Conservation (phyloP, 2,888 invertebrate species). For the Conchocele bisecta region DNA sequence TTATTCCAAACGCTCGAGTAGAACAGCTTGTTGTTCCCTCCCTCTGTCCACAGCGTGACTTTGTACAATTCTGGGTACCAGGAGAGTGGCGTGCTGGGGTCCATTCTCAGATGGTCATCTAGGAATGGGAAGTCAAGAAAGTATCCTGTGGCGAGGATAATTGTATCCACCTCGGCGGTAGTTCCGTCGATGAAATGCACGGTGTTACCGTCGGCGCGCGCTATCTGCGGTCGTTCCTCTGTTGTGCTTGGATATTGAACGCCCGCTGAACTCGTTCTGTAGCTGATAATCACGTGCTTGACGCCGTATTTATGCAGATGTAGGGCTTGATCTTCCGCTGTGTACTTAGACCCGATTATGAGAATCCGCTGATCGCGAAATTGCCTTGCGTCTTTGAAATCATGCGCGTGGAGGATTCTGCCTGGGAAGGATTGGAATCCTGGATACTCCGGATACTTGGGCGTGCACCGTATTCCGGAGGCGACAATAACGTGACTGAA, state of each 20-base stretch:
- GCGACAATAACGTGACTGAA: slow-evolving; percentile 23
- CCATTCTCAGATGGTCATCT: neutral
- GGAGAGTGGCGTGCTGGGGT: neutral
- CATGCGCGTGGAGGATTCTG: slow-evolving; percentile 21
- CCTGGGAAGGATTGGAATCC: slow-evolving; percentile 19
- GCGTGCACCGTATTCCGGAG: slow-evolving; percentile 1
- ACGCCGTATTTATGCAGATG: neutral
- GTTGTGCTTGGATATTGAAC: slow-evolving; percentile 7
- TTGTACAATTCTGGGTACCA: slow-evolving; percentile 2
- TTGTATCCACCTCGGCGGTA: neutral
- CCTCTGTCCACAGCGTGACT: neutral
- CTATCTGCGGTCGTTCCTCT: slow-evolving; percentile 14
- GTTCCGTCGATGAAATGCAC: neutral
- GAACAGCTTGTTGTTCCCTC: neutral
- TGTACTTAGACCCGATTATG: slow-evolving; percentile 7
- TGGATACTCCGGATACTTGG: slow-evolving; percentile 4
- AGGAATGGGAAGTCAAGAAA: neutral
- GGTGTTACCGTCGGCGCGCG: neutral
- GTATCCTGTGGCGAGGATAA: neutral
- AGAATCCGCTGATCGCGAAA: slow-evolving; percentile 17
- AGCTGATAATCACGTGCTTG: neutral
- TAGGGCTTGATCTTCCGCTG: slow-evolving; percentile 18
- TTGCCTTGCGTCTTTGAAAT: slow-evolving; percentile 10
- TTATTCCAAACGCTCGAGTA: neutral
- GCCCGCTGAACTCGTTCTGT: neutral